phyloP scores from a whole-genome alignment of 2,888 invertebrate genomes.

The Xiphydria camelus region DNA sequence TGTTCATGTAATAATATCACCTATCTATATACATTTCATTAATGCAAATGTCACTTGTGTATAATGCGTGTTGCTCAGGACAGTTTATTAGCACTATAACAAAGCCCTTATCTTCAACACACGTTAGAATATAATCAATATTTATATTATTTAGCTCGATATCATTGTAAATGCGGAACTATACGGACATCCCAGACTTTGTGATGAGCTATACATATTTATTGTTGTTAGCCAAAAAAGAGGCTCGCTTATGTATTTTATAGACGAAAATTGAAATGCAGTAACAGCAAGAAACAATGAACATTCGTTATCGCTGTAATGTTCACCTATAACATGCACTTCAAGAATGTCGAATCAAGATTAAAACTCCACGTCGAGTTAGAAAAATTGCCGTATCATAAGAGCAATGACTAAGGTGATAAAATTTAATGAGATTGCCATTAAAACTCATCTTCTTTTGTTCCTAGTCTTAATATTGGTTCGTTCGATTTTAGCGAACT shows the following conservation, averaged over 20 bases:
- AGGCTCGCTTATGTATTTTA: background rate
- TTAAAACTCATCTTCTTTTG: too few species aligned
- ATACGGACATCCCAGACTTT: slow-evolving; percentile 25
- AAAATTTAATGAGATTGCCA: too few species aligned
- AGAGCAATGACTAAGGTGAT: too few species aligned
- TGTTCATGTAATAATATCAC: slow-evolving; percentile 27
- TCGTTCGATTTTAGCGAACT: too few species aligned
- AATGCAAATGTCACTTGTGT: slow-evolving; percentile 28
- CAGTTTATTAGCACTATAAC: background rate
- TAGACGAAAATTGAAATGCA: background rate
- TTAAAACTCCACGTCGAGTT: too few species aligned
- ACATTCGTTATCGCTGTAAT: too few species aligned
- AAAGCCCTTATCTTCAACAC: background rate
- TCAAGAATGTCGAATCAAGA: too few species aligned
- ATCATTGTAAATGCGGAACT: slow-evolving; percentile 11
- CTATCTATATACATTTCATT: slow-evolving; percentile 38
- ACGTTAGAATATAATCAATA: slow-evolving; percentile 16
- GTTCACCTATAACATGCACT: too few species aligned
- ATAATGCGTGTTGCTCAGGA: too few species aligned
- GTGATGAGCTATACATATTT: slow-evolving; percentile 22
- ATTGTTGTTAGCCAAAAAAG: too few species aligned
- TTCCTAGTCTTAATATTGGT: too few species aligned
- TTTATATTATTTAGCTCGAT: slow-evolving; percentile 3
- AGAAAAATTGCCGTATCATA: too few species aligned
- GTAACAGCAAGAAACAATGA: background rate